A percentile compares a stretch with the other conserved stretches of the same genome.
Conservation (phyloP, 2,113 vertebrate species). For the Polyodon spathula region DNA sequence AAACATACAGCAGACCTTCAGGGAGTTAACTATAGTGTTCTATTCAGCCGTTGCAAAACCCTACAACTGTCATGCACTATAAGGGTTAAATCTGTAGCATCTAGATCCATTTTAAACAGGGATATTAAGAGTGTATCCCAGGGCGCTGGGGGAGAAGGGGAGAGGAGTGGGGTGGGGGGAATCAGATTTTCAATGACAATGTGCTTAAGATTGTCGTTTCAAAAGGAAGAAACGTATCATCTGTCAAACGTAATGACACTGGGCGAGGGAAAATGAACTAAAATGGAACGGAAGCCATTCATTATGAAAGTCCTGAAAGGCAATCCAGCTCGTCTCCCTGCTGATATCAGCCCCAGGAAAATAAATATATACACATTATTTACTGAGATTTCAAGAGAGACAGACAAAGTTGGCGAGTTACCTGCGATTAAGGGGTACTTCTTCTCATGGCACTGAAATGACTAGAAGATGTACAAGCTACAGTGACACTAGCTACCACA, state of each 20-base stretch:
- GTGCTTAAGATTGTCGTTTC: conserved; percentile 49
- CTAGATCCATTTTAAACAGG: conserved; percentile 30
- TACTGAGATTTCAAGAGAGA: conserved; percentile 46
- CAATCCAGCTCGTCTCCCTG: conserved; percentile 24
- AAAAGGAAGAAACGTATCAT: conserved; percentile 50
- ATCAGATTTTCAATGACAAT: conserved; percentile 58
- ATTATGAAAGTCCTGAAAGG: conserved; percentile 31
- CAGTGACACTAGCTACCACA: no score
- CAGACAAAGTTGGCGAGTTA: conserved; percentile 35
- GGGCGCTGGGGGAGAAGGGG: no score
- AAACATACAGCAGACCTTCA: no score
- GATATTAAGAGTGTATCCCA: conserved; percentile 49
- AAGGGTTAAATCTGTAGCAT: conserved; percentile 40
- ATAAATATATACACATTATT: conserved; percentile 48
- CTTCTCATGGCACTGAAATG: conserved; percentile 37
- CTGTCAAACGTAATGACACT: conserved; percentile 57
- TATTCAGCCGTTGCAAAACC: background rate
- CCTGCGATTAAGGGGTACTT: conserved; percentile 32
- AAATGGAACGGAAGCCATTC: conserved; percentile 49
- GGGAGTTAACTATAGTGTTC: no score
- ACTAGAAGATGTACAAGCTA: conserved; percentile 28
- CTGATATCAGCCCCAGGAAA: conserved; percentile 36
- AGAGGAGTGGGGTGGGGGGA: conserved; percentile 29
- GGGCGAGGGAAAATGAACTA: conserved; percentile 47
- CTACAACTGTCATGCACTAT: conserved; percentile 20